Conservation (phyloP, 1,140 invertebrate species). For the Acromyrmex echinatior region DNA sequence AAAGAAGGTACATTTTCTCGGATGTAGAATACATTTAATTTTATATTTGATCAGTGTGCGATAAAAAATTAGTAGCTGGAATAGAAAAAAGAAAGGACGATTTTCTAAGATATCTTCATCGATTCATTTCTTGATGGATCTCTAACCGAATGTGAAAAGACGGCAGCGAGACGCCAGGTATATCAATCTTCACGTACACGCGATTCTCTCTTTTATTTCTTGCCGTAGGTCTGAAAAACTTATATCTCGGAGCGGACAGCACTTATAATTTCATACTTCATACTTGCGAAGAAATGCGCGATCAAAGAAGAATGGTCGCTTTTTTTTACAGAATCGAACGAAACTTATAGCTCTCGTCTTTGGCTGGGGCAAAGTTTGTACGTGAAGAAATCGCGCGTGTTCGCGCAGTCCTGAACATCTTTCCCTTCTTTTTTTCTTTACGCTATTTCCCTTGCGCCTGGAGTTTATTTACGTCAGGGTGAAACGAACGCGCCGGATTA, state of each 20-base stretch:
- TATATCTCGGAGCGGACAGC: conserved; percentile 10
- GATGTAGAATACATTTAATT: not conserved
- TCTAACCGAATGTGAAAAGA: not conserved
- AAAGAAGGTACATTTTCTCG: not conserved
- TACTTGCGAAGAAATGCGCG: conserved; percentile 51
- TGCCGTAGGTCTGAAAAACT: conserved; percentile 31
- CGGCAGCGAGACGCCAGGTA: not conserved
- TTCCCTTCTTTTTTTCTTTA: not conserved
- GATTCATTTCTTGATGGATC: not conserved
- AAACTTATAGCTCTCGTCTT: conserved; percentile 23
- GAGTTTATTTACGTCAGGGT: conserved; percentile 12
- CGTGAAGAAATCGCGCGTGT: not conserved
- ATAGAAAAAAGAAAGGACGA: not conserved
- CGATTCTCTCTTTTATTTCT: not conserved
- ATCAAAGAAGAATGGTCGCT: conserved; percentile 21
- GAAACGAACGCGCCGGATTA: conserved; percentile 6
- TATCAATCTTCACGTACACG: not conserved
- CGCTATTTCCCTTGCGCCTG: not conserved
- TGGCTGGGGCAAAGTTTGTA: not conserved
- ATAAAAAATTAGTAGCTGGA: not conserved
- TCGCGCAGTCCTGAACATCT: not conserved
- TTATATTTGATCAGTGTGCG: too few species aligned
- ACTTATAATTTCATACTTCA: conserved; percentile 72
- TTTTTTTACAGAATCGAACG: conserved; percentile 38
- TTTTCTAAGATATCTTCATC: not conserved